These are phyloP conservation scores for Procambarus virginalis DNA, from an alignment of 1,140 invertebrate genomes.

Conservation along the genomic window DNA sequence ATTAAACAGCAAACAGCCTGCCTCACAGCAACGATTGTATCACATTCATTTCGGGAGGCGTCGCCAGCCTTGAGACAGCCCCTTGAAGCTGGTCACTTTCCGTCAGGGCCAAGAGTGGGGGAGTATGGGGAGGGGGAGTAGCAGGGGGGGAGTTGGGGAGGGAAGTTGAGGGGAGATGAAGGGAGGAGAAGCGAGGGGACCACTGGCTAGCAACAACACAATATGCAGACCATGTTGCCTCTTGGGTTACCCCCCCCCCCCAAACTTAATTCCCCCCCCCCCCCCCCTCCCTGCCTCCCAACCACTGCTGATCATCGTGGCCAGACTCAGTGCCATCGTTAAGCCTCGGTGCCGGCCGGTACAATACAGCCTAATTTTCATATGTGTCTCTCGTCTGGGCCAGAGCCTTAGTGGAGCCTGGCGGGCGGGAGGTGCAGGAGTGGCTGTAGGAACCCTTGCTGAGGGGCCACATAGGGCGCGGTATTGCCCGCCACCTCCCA, in stretches of 20 bases:
- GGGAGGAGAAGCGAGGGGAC: neutral
- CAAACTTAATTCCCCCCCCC: neutral
- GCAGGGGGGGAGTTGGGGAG: slow-evolving; percentile 3
- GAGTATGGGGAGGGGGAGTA: neutral
- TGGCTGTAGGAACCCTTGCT: neutral
- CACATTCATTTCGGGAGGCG: slow-evolving; percentile 9
- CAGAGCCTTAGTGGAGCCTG: slow-evolving; percentile 23
- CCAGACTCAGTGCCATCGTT: slow-evolving; percentile 17
- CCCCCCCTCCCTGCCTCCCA: neutral
- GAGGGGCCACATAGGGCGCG: neutral
- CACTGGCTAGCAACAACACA: slow-evolving; percentile 43
- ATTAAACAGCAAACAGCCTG: neutral
- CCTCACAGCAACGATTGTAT: neutral
- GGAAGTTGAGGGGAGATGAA: slow-evolving; percentile 15
- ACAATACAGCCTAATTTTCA: slow-evolving; percentile 49
- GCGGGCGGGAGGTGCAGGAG: neutral
- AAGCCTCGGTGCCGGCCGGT: slow-evolving; percentile 11
- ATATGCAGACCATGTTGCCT: slow-evolving; percentile 27
- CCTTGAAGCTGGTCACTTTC: slow-evolving; percentile 11
- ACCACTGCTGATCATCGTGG: slow-evolving; percentile 20
- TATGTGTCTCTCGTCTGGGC: slow-evolving; percentile 29
- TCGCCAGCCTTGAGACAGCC: neutral
- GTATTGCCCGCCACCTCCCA: slow-evolving; percentile 40
- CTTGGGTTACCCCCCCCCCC: neutral
- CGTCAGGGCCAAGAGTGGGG: neutral